Base-by-base conservation (phyloP, 37 sponge, comb jelly and placozoan genomes). In the Mnemiopsis leidyi region DNA sequence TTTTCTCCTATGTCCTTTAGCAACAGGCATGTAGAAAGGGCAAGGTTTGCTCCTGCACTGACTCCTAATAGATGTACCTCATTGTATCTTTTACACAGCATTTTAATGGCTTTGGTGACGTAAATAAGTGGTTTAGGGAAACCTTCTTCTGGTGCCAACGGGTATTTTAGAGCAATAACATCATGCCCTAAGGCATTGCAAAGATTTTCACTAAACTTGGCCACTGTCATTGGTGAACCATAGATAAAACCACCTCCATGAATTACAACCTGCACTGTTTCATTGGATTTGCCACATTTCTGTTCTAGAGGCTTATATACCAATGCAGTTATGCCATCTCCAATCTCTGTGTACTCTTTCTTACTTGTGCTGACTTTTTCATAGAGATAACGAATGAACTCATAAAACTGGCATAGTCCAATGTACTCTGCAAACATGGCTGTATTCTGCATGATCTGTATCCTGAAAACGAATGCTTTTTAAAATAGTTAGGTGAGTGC, bases 221-320 rank as follows among this genome's bases (percentile, higher is more conserved):
- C 33, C 36, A 85, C 35, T 35, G 35, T 28, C 23, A 37, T 40
- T 23, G 90, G 90, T 32, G 36, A 39, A 3, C 90, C 90, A 26
- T 85, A 85, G 90, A 85, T 85, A 23, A 85, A 85, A 0, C 90
- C 90, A 26, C 90, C 90, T 85, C 90, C 90, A 26, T 85, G 90
- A 16, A 85, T n/a, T 18, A 85, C 35, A 1, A 85, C 23, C 61
- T 39, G 36, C 0, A 39, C 90, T 33, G 79, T 16, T 34, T 28
- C 32, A 48, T 18, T 5, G 13, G 61, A 13, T 48, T 5, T 13
- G 13, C 61, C 61, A 48, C 9, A 13, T 48, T 48, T 28, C 75
- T 71, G 75, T 25, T 71, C 3, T 18, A 2, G 5, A 28, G 75
- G 25, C 5, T 71, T n/a, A 18, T 25, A 28, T 71, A 7, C 25